phyloP scores from a whole-genome alignment of 2,888 invertebrate species.

The Erpobdella octoculata region DNA sequence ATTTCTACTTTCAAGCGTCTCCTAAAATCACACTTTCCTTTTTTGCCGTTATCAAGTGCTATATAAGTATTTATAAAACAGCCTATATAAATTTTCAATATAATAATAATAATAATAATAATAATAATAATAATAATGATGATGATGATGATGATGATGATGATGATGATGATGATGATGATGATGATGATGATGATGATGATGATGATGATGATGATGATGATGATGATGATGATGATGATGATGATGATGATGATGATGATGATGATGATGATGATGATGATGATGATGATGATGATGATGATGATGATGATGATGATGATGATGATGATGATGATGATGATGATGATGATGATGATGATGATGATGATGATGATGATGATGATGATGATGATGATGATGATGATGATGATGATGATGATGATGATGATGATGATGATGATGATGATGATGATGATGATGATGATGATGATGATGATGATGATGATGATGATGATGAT shows the following conservation, averaged over 20 bases:
- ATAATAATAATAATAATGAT: background rate
- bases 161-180: slow-evolving; percentile 20
- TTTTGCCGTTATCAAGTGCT: too few species aligned
- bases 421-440: slow-evolving; percentile 20
- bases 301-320: slow-evolving; percentile 23
- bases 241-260: slow-evolving; percentile 12
- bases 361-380: background rate
- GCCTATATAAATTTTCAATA: too few species aligned
- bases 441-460: slow-evolving; percentile 22
- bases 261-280: slow-evolving; percentile 17
- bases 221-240: background rate
- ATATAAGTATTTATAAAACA: too few species aligned
- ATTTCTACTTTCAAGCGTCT: too few species aligned
- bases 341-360: background rate
- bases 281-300: slow-evolving; percentile 21
- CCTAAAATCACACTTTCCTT: too few species aligned
- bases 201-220: slow-evolving; percentile 25
- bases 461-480: slow-evolving; percentile 25
- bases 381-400: background rate
- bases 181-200: slow-evolving; percentile 21
- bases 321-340: background rate
- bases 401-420: slow-evolving; percentile 7
- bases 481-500: slow-evolving; percentile 10
- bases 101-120: too few species aligned
- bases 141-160: slow-evolving; percentile 12